Evolutionary conservation across 2,797 vertebrate species (phyloP).

Genomic region (Falco cherrug): DNA sequence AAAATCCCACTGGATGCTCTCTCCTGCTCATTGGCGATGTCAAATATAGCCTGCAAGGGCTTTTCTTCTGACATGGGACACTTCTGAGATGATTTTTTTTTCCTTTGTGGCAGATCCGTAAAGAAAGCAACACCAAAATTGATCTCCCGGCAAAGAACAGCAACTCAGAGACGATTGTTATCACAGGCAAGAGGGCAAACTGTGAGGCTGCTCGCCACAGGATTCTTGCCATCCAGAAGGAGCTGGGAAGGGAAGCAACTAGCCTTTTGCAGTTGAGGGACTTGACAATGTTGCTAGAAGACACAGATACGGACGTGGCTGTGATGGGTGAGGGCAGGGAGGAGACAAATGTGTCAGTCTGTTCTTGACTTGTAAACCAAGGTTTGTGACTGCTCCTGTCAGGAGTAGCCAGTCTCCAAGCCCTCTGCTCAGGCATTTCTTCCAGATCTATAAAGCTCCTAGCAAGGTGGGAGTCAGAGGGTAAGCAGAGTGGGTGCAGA

Average conservation of each 20-base stretch:
- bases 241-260: conserved; percentile 81
- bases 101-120: conserved; percentile 85
- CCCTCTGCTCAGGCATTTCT: not conserved
- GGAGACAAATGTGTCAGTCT: not conserved
- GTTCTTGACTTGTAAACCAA: not conserved
- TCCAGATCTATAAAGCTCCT: not conserved
- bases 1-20: not conserved
- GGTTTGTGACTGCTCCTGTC: not conserved
- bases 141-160: conserved; percentile 99
- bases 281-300: not conserved
- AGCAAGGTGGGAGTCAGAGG: no score
- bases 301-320: not conserved
- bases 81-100: not conserved
- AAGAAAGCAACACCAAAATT: conserved; percentile 98
- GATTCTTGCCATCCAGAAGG: conserved; percentile 96
- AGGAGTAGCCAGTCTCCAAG: not conserved
- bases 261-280: not conserved
- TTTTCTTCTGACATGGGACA: not conserved
- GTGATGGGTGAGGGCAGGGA: accelerated
- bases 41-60: not conserved
- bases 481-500: not conserved
- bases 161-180: conserved; percentile 97
- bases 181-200: conserved; percentile 95
- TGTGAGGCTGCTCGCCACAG: conserved; percentile 92
- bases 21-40: not conserved